phyloP scores from a whole-genome alignment of 1,140 invertebrate species.

The Scylla paramamosain region DNA sequence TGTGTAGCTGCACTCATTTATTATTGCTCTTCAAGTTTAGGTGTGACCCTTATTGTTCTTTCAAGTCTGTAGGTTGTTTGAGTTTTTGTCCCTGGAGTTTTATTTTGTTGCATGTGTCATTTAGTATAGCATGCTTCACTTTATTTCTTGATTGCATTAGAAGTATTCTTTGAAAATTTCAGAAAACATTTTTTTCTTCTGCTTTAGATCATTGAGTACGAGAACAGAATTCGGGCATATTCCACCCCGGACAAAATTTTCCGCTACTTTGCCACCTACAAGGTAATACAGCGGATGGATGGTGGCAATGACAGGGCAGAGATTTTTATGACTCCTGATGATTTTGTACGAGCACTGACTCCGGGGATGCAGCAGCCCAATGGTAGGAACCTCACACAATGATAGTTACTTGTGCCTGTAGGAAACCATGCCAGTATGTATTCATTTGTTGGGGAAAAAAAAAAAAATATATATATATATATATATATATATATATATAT shows the following conservation, averaged over 20 bases:
- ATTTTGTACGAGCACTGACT: constrained; percentile 98
- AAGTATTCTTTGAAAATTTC: not conserved
- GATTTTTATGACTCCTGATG: constrained; percentile 99
- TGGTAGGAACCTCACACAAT: constrained; percentile 82
- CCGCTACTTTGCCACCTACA: constrained; percentile 99
- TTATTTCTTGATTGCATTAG: not conserved
- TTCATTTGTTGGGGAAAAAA: not conserved
- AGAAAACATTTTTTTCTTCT: constrained; percentile 59
- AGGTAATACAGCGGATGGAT: constrained; percentile 88
- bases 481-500: not conserved
- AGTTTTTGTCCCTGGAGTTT: not conserved
- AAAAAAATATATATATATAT: not conserved
- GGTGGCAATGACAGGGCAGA: constrained; percentile 84
- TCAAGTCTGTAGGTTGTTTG: not conserved
- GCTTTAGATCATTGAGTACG: constrained; percentile 97
- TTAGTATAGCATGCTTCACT: not conserved
- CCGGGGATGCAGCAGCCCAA: constrained; percentile 99
- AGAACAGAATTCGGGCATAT: constrained; percentile 98
- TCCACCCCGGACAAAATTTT: constrained; percentile 99
- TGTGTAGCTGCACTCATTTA: not conserved
- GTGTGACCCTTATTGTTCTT: not conserved
- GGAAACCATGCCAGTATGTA: not conserved
- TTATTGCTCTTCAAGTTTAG: not conserved
- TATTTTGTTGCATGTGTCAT: not conserved
- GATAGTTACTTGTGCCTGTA: not conserved